These are phyloP conservation scores for Sorex maritimensis DNA, from an alignment of 2,797 vertebrate genomes.

Conservation along the genomic window DNA sequence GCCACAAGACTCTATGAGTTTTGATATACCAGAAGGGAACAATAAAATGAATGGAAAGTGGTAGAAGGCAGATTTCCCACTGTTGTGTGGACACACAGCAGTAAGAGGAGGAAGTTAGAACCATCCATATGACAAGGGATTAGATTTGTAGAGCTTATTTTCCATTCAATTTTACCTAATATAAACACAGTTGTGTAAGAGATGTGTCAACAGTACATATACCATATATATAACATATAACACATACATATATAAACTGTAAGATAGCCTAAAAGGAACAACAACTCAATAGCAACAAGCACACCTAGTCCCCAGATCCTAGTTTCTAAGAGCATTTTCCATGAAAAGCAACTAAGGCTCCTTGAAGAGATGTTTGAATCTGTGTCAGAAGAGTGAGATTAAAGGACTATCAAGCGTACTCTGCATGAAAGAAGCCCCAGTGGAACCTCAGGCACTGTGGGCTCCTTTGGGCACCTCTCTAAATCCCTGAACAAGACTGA, in stretches of 20 bases:
- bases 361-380: not conserved
- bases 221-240: not conserved
- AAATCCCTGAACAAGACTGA: no score
- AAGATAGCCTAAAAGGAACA: not conserved
- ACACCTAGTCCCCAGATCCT: not conserved
- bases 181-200: not conserved
- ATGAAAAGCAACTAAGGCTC: not conserved
- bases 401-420: no score
- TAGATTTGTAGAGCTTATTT: not conserved
- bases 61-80: not conserved
- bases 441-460: no score
- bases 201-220: not conserved
- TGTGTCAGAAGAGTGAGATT: no score
- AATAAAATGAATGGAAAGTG: not conserved
- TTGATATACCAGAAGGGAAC: not conserved
- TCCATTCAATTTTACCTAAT: not conserved
- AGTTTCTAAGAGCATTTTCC: slow-evolving; percentile 27
- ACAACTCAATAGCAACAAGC: not conserved
- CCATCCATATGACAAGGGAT: not conserved
- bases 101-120: not conserved
- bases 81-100: not conserved
- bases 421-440: no score
- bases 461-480: no score
- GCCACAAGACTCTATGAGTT: no score
- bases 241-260: no score